Base-by-base conservation (phyloP, 2,888 invertebrate genomes). In the Torymus tubicola region DNA sequence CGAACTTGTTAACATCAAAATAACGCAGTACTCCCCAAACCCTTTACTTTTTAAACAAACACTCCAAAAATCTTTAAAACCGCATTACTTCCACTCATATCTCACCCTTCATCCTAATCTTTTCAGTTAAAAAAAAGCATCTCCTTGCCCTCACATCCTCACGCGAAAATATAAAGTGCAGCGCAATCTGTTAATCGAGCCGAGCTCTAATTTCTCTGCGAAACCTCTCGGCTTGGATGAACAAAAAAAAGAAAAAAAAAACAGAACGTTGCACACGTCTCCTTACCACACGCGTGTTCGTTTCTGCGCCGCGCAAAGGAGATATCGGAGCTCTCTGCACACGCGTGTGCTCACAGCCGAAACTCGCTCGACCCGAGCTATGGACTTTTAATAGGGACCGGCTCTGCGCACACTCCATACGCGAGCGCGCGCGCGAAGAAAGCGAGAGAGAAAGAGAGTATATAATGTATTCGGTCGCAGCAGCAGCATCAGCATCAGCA, bases 401-500 rank as follows among this genome's bases (percentile, higher is more conserved):
- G 87, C 84, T 86, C 85, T 21, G 13, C 50, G 50, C 85, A 85
- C n/a, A 31, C 31, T 31, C 31, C 31, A 31, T 31, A 31, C 31
- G 31, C 31, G 31, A n/a, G n/a, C n/a, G n/a, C n/a, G n/a, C n/a
- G n/a, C 31, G 31, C 31, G 31, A 31, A 31, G 31, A 31, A 31
- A 31, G 31, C 31, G 24, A 24, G 24, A 24, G 24, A 24, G 24
- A 24, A 87, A 87, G 79, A 88, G 84, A 86, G 87, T 87, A 87
- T 85, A 84, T 88, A 88, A 88, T 88, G 85, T 88, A 89, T 88
- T 88, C 87, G 83, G 85, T 82, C 84, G 86, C 86, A 84, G 85
- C 86, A 42, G 75, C 74, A 83, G 83, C 4, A n/a, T n/a, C n/a
- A n/a, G n/a, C n/a, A n/a, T n/a, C n/a, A n/a, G n/a, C n/a, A n/a